A percentile compares a stretch with the other conserved stretches of the same genome.
Conservation (phyloP, 2,797 vertebrate species). For the Psittacula derbiana region DNA sequence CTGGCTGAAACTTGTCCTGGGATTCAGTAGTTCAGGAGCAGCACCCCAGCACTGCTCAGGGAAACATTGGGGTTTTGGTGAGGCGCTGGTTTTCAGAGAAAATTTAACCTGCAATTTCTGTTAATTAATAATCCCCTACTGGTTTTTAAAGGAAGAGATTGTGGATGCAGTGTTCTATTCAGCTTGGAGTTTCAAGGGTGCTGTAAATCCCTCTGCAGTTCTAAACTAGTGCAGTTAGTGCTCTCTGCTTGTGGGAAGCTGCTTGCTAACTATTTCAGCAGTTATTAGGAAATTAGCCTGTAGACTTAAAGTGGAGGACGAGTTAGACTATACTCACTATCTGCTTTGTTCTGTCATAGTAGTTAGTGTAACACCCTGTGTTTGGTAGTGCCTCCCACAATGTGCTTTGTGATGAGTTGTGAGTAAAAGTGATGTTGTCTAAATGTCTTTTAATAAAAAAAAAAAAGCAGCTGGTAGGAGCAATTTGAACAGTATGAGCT, state of each 20-base stretch:
- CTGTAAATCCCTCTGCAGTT: background rate
- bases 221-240: background rate
- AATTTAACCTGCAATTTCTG: background rate
- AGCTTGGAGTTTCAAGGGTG: background rate
- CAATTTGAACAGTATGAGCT: background rate
- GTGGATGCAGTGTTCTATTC: background rate
- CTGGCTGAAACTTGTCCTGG: background rate
- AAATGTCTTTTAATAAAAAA: background rate
- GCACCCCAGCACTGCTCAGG: rapidly evolving
- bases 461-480: background rate
- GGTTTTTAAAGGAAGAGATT: background rate
- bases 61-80: background rate
- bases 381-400: rapidly evolving
- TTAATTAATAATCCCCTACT: background rate
- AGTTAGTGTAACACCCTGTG: background rate
- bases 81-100: background rate
- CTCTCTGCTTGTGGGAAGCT: background rate
- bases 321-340: background rate
- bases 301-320: background rate
- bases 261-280: background rate
- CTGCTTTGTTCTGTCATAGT: background rate
- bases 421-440: background rate
- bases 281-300: background rate
- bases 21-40: background rate
- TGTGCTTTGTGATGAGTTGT: background rate